Evolutionary conservation across 2,888 invertebrate species (phyloP).

Genomic region (Acanthosepion lycidas): DNA sequence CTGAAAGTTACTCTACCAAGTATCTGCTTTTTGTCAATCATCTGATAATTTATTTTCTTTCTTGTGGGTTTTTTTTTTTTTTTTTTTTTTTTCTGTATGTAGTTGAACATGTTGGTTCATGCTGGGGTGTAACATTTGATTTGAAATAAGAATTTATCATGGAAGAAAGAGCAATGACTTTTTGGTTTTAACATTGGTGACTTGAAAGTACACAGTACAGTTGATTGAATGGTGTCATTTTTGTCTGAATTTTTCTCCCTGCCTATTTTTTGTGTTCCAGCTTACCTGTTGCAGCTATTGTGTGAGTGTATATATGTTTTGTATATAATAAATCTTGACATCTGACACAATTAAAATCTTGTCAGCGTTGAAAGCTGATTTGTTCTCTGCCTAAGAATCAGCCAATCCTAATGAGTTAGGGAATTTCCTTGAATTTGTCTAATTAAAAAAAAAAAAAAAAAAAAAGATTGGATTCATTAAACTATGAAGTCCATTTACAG

Average conservation of each 20-base stretch:
- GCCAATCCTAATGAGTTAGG: conserved; percentile 10
- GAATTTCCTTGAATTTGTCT: background rate
- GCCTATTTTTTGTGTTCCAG: background rate
- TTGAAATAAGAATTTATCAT: background rate
- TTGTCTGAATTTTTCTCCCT: background rate
- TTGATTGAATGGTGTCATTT: conserved; percentile 13
- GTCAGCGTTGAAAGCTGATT: background rate
- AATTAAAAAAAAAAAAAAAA: too few species aligned
- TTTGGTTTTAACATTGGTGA: background rate
- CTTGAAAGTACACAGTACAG: background rate
- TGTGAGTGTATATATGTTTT: conserved; percentile 33
- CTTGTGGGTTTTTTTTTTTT: too few species aligned
- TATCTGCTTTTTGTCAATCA: background rate
- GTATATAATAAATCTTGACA: conserved; percentile 33
- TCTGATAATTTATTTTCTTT: background rate
- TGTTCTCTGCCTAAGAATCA: background rate
- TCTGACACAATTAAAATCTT: background rate
- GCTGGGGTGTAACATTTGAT: background rate
- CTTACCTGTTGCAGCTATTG: conserved; percentile 33
- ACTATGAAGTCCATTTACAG: too few species aligned
- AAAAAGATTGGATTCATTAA: too few species aligned
- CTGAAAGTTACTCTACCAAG: conserved; percentile 17
- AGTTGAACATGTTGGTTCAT: background rate
- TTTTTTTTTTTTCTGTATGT: background rate
- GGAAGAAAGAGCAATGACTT: conserved; percentile 15